Evolutionary conservation across 1,140 invertebrate species (phyloP).

Genomic region (Bombus difficillimus): DNA sequence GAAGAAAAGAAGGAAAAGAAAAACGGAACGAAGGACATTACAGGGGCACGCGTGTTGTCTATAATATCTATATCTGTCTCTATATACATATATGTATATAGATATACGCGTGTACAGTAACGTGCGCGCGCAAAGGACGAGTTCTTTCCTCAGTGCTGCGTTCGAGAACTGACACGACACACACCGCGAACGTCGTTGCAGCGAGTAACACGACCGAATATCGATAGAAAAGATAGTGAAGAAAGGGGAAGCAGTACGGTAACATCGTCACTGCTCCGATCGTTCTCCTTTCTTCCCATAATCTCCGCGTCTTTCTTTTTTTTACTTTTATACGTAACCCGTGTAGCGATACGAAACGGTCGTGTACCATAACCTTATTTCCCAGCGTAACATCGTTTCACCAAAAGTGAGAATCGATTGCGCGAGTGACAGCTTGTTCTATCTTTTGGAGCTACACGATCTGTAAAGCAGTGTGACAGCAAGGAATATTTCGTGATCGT

Average conservation of each 20-base stretch:
- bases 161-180: constrained; percentile 56
- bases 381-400: not conserved
- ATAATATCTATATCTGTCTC: constrained; percentile 13
- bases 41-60: constrained; percentile 36
- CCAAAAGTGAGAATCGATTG: constrained; percentile 7
- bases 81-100: constrained; percentile 23
- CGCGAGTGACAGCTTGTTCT: constrained; percentile 51
- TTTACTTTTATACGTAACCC: constrained; percentile 66
- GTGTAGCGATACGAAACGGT: not conserved
- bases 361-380: not conserved
- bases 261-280: not conserved
- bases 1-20: not conserved
- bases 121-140: constrained; percentile 58
- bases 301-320: constrained; percentile 53
- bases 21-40: constrained; percentile 51
- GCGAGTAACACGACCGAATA: constrained; percentile 41
- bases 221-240: constrained; percentile 36
- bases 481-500: constrained; percentile 12
- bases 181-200: constrained; percentile 55
- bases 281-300: constrained; percentile 10
- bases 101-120: constrained; percentile 13
- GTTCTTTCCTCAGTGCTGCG: constrained; percentile 52
- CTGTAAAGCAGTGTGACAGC: constrained; percentile 19
- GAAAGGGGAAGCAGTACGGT: not conserved
- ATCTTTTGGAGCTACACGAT: not conserved